Base-by-base conservation (phyloP, 2,797 vertebrate genomes). In the Poecilia wingei region DNA sequence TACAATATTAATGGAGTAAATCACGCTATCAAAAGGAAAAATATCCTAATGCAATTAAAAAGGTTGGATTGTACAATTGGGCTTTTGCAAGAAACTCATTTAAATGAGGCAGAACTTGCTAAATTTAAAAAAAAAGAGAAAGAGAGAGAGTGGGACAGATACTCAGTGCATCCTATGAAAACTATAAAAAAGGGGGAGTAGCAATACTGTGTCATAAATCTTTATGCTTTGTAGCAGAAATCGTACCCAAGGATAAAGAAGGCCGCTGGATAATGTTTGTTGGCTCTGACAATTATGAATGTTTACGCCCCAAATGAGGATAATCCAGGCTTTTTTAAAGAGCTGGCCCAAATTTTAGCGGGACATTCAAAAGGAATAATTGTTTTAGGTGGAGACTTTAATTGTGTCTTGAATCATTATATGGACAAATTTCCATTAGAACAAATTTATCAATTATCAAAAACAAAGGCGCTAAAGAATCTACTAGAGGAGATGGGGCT, bases 251-350 rank as follows among this genome's bases (percentile, higher is more conserved):
- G 7, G 46, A 51, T 18, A 76, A 76, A 25, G 6, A 39, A 0
- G 66, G 25, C 7, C 8, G 33, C 14, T 70, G 49, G 14, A 31
- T 77, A 12, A 1, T 68, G 13, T 8, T 43, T 18, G 43, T 45
- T 49, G 76, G 76, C 1, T 20, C 10, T 76, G 16, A 70, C 64
- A 31, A 77, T 70, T 1, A 70, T 70, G 66, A 77, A 77, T 43
- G 6, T 77, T 20, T 69, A 77, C 25, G n/a, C 49, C 3, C 66
- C 76, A 22, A 77, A 70, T 45, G 47, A 53, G 16, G 66, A 77
- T 12, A n/a, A 55, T 41, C 46, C 25, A 2, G 2, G 0, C 70
- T 43, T 77, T 45, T 77, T 77, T 33, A 70, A 55, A 55, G 49
- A 70, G 4, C 10, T 70, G 45, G 49, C 49, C 8, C n/a, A 51